Evolutionary conservation across 2,888 invertebrate species (phyloP), one percentile per base, ranked within the genome.

Genomic region (Folsomia manolachei): DNA sequence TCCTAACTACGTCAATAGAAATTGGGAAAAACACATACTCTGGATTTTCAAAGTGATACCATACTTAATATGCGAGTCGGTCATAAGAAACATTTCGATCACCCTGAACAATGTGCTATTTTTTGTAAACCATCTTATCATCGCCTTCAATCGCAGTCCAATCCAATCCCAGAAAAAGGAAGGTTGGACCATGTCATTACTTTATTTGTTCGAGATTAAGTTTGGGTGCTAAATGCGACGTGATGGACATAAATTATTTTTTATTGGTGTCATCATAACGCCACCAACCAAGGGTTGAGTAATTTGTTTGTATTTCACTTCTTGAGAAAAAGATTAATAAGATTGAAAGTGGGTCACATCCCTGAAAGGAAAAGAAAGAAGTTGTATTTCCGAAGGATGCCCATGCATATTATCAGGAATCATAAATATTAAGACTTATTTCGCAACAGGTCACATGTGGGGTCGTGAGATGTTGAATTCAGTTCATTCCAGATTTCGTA

Each of bases 281-380:
- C n/a, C n/a, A n/a, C n/a, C n/a, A n/a, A n/a, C n/a, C n/a, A n/a
- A n/a, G n/a, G n/a, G n/a, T 39, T 39, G 39, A 39, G 14, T 39
- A 39, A 14, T 14, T 39, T 39, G 39, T 39, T 4, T 9, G 39
- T 39, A 39, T 56, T 21, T 7, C 56, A n/a, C n/a, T n/a, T n/a
- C n/a, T n/a, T n/a, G n/a, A n/a, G n/a, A n/a, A n/a, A n/a, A 56
- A 56, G 56, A 56, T 56, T 18, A 11, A 51, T 9, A 19, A 56
- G 21, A 56, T 56, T 56, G 56, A 56, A 56, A 56, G 21, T 56
- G 56, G 56, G 56, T 56, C 56, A 56, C 56, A 56, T 19, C 56
- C 56, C 56, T 56, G 56, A 21, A 51, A 51, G 21, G 56, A 21
- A 56, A 56, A 21, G 7, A n/a, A n/a, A n/a, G n/a, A n/a, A n/a